Conservation (phyloP, 2,113 vertebrate genomes). For the Tachysurus vachellii region DNA sequence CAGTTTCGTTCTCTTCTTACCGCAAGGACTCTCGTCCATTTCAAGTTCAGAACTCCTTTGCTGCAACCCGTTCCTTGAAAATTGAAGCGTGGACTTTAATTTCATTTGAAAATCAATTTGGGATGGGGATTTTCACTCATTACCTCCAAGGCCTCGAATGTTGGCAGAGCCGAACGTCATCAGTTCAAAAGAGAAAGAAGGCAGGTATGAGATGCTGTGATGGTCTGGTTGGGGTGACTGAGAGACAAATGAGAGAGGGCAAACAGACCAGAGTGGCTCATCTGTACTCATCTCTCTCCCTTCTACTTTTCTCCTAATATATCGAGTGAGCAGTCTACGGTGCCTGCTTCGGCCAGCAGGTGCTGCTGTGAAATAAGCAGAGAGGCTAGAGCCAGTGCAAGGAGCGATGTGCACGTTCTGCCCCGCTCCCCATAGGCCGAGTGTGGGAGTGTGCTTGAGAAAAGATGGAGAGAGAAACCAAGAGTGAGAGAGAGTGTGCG, state of each 20-base stretch:
- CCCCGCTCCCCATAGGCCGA: slow-evolving; percentile 68
- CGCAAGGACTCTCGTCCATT: slow-evolving; percentile 54
- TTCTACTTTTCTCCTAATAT: slow-evolving; percentile 22
- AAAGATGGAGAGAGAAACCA: slow-evolving; percentile 19
- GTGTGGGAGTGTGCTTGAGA: slow-evolving; percentile 55
- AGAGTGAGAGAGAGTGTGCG: background rate
- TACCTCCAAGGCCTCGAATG: slow-evolving; percentile 72
- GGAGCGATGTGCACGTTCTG: slow-evolving; percentile 68
- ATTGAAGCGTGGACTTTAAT: slow-evolving; percentile 73
- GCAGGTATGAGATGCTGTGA: slow-evolving; percentile 63
- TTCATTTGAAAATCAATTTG: slow-evolving; percentile 76
- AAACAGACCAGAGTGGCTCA: background rate
- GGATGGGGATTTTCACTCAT: slow-evolving; percentile 75
- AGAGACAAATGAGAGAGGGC: slow-evolving; percentile 7
- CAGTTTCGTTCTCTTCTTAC: slow-evolving; percentile 66
- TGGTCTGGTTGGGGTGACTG: slow-evolving; percentile 29
- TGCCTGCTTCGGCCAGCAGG: slow-evolving; percentile 77
- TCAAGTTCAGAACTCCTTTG: slow-evolving; percentile 68
- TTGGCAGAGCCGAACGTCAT: slow-evolving; percentile 65
- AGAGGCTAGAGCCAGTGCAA: slow-evolving; percentile 65
- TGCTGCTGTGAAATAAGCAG: slow-evolving; percentile 80
- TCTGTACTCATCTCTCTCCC: slow-evolving; percentile 8
- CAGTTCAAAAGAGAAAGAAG: slow-evolving; percentile 68
- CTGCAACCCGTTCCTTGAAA: slow-evolving; percentile 63
- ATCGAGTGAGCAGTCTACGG: slow-evolving; percentile 45